These are phyloP conservation scores for Drosophila emarginata DNA, from an alignment of 2,888 invertebrate species.

Conservation along the genomic window DNA sequence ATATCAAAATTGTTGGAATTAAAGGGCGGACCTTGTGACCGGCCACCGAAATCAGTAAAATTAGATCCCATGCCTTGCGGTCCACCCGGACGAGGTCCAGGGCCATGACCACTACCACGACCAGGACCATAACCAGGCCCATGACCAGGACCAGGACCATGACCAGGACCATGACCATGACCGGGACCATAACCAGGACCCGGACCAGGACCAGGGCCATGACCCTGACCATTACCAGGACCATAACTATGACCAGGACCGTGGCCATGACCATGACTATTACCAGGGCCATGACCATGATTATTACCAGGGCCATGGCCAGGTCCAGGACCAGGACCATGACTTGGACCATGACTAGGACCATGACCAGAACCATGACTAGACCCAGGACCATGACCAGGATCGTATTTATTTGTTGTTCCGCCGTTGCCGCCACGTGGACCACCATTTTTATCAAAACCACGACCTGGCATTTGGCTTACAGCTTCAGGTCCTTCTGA, in stretches of 20 bases:
- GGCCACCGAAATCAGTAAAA: conserved; percentile 24
- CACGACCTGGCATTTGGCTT: neutral
- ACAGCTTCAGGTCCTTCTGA: neutral
- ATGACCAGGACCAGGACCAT: neutral
- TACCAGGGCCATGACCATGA: too few relatives aligned
- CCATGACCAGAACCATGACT: neutral
- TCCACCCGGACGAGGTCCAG: neutral
- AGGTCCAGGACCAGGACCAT: too few relatives aligned
- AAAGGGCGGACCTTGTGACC: neutral
- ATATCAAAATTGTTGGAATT: conserved; percentile 16
- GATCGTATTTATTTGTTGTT: neutral
- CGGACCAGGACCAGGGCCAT: neutral
- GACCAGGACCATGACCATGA: conserved; percentile 11
- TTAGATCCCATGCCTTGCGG: conserved; percentile 22
- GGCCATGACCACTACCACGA: neutral
- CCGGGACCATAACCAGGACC: conserved; percentile 4
- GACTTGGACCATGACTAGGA: too few relatives aligned
- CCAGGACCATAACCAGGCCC: neutral
- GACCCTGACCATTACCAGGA: too few relatives aligned
- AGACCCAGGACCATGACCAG: neutral
- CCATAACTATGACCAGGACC: too few relatives aligned
- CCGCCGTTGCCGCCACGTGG: neutral
- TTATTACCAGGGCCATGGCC: too few relatives aligned
- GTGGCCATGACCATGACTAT: too few relatives aligned
- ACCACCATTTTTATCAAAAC: neutral